Evolutionary conservation across 2,113 vertebrate genomes (phyloP).

Genomic region (Loxodonta africana): DNA sequence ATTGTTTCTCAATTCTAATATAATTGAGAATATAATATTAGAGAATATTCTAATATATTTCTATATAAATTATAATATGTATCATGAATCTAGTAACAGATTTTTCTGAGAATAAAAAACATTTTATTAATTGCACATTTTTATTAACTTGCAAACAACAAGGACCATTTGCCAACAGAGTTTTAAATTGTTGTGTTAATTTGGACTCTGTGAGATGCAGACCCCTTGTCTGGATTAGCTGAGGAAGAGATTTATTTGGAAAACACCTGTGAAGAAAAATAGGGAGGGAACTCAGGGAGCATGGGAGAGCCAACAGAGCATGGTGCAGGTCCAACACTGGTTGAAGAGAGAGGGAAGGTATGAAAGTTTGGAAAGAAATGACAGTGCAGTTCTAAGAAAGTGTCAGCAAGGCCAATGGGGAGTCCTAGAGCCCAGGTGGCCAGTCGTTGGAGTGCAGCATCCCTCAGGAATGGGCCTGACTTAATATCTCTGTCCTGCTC

Average conservation of each 20-base stretch:
- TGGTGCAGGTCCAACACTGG: neutral
- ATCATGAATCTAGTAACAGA: neutral
- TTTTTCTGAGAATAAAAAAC: neutral
- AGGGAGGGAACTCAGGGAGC: neutral
- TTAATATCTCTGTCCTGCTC: neutral
- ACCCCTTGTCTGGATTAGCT: neutral
- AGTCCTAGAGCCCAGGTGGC: neutral
- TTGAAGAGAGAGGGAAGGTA: neutral
- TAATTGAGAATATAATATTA: no score
- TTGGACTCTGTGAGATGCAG: neutral
- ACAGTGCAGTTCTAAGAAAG: neutral
- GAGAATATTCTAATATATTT: no score
- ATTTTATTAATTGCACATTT: neutral
- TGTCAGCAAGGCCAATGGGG: neutral
- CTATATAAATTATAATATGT: neutral
- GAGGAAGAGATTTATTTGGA: neutral
- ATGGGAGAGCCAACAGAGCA: neutral
- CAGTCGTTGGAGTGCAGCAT: neutral
- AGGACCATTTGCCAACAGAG: neutral
- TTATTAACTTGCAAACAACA: slow-evolving; percentile 1
- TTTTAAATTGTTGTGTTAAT: neutral
- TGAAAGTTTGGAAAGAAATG: neutral
- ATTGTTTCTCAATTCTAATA: neutral
- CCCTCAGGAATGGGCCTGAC: neutral
- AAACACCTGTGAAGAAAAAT: neutral